These are phyloP conservation scores for Coccyzus lansbergi DNA, from an alignment of 2,797 vertebrate species.

Conservation along the genomic window DNA sequence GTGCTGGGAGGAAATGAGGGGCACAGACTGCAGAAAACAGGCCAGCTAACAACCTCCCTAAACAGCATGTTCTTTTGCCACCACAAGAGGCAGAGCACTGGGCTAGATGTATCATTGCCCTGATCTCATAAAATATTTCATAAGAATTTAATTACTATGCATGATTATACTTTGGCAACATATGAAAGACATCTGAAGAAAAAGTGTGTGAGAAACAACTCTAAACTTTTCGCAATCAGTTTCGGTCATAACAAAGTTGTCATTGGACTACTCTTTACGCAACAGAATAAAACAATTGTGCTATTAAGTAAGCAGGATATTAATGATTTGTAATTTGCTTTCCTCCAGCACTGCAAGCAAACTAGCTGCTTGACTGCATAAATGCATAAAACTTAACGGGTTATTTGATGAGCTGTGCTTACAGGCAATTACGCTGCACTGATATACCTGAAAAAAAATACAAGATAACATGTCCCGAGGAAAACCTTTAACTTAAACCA, in stretches of 20 bases:
- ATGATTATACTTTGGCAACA: not conserved
- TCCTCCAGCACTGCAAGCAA: not conserved
- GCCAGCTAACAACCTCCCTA: not conserved
- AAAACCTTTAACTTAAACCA: not conserved
- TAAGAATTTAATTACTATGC: not conserved
- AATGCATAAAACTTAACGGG: not conserved
- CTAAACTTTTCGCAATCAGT: not conserved
- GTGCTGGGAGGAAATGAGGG: not conserved
- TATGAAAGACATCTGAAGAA: not conserved
- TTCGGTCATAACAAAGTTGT: not conserved
- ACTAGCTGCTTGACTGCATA: not conserved
- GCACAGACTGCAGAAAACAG: not conserved
- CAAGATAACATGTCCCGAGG: not conserved
- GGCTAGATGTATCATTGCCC: not conserved
- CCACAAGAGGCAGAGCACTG: not conserved
- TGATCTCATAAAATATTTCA: not conserved
- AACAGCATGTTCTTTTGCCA: not conserved
- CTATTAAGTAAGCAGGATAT: not conserved
- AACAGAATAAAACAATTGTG: not conserved
- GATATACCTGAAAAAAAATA: not conserved
- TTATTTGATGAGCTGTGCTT: not conserved
- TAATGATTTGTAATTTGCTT: not conserved
- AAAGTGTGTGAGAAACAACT: not conserved
- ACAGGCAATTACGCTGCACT: not conserved
- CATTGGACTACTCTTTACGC: not conserved